Base-by-base conservation (phyloP, 2,888 invertebrate genomes). In the Punctoribates punctum region DNA sequence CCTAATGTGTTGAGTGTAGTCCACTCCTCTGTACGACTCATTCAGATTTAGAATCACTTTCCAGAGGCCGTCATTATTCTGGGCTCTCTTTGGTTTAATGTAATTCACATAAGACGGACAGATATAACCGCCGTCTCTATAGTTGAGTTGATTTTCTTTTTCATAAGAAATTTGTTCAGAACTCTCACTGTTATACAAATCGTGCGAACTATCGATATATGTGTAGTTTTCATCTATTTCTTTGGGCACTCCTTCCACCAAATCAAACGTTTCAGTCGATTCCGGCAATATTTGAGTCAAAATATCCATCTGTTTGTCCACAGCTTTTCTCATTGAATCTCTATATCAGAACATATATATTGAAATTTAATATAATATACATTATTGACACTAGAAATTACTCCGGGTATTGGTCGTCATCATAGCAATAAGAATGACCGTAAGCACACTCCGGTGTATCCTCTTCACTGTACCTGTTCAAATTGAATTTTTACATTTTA, bases 1-100 rank as follows among this genome's bases (percentile, higher is more conserved):
- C 15, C 78, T 75, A 1, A 79, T 76, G 1, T 75, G 75, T 74
- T 80, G 80, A 1, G 42, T 60, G 51, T 77, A 78, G 17, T 74
- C 75, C 34, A 75, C 75, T 11, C 75, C 62, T 46, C 77, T 76
- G 20, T 51, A 57, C 1, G 57, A 54, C 8, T 78, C 78, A 29
- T 77, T 77, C 34, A 80, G 29, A 70, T 79, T 80, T 25, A 80
- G 75, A 29, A 80, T 78, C 25, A 80, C 70, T 34, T 78, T 79
- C 80, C 80, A 80, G 4, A 57, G 5, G 2, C 79, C 77, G 13
- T 74, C 51, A 13, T 73, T 54, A 38, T 79, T 79, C 23, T 67
- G 75, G 1, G 79, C 80, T 13, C 80, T 70, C 3, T 77, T 74
- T 1, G 79, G 79, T 20, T 67, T 29, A 17, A 78, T 78, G 17